Percentiles rank a stretch among this genome's conserved stretches.
phyloP scores from a whole-genome alignment of 2,888 invertebrate genomes.

The Sesia apiformis region DNA sequence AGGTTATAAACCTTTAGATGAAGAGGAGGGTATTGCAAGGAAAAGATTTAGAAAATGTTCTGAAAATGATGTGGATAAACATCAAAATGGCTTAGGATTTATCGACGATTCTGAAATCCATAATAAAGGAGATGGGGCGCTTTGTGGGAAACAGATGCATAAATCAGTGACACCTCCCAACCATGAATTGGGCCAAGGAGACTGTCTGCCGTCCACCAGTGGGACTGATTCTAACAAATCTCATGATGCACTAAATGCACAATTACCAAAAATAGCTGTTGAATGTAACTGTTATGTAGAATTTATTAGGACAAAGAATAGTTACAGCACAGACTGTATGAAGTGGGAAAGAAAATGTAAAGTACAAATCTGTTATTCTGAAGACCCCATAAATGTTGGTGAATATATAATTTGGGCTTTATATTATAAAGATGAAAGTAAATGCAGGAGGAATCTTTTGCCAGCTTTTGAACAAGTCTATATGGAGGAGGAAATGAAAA shows the following conservation, averaged over 20 bases:
- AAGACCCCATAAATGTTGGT: constrained; percentile 62
- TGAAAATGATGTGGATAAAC: background rate
- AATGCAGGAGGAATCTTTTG: constrained; percentile 74
- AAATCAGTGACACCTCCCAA: constrained; percentile 58
- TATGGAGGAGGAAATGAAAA: constrained; percentile 24
- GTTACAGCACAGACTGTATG: constrained; percentile 46
- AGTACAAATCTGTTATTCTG: constrained; percentile 76
- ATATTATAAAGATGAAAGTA: constrained; percentile 75
- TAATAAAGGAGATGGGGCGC: constrained; percentile 45
- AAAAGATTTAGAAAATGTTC: constrained; percentile 22
- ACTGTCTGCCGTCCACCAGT: constrained; percentile 62
- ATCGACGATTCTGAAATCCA: constrained; percentile 28
- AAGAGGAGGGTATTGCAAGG: constrained; percentile 17
- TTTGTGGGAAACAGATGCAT: constrained; percentile 27
- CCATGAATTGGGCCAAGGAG: constrained; percentile 58
- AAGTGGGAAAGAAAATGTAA: constrained; percentile 78
- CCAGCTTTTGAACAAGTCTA: constrained; percentile 63
- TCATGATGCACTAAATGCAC: constrained; percentile 51
- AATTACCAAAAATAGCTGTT: constrained; percentile 54
- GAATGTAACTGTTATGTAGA: constrained; percentile 65
- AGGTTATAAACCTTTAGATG: constrained; percentile 42
- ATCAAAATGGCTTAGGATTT: constrained; percentile 8
- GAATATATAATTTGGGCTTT: constrained; percentile 77
- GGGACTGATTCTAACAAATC: constrained; percentile 46
- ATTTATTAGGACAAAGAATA: constrained; percentile 53